A percentile compares a stretch with the other conserved stretches of the same genome.
Evolutionary conservation across 2,797 vertebrate genomes (phyloP).

Genomic region (Atherinosoma microstoma): DNA sequence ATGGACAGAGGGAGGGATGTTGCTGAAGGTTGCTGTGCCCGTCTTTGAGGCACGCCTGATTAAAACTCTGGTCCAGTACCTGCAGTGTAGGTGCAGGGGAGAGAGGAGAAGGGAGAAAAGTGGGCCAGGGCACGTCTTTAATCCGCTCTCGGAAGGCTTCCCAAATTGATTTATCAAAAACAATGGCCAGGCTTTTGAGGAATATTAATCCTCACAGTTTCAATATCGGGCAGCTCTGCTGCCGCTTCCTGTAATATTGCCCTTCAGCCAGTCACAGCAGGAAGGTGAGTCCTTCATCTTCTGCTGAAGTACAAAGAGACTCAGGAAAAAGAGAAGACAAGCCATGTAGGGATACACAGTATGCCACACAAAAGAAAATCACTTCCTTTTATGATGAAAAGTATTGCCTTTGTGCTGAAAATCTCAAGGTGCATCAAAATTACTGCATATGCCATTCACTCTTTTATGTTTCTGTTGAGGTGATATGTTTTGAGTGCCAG

Average conservation of each 20-base stretch:
- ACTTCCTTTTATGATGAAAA: conserved; percentile 64
- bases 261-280: conserved; percentile 77
- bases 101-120: conserved; percentile 47
- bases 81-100: conserved; percentile 45
- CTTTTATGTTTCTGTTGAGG: conserved; percentile 51
- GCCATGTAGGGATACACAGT: conserved; percentile 25
- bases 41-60: conserved; percentile 80
- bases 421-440: conserved; percentile 47
- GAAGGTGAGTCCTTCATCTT: conserved; percentile 83
- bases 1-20: conserved; percentile 36
- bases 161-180: conserved; percentile 87
- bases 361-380: conserved; percentile 65
- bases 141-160: conserved; percentile 82
- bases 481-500: conserved; percentile 33
- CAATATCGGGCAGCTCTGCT: conserved; percentile 77
- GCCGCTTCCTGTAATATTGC: conserved; percentile 78
- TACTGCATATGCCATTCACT: conserved; percentile 17
- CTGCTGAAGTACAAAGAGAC: conserved; percentile 69
- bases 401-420: conserved; percentile 61
- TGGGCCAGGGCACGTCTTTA: conserved; percentile 76
- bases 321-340: conserved; percentile 43
- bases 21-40: conserved; percentile 78
- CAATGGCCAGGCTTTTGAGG: conserved; percentile 82
- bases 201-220: conserved; percentile 85
- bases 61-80: conserved; percentile 78